phyloP scores from a whole-genome alignment of 2,888 invertebrate genomes.

The Calliphora vomitoria region DNA sequence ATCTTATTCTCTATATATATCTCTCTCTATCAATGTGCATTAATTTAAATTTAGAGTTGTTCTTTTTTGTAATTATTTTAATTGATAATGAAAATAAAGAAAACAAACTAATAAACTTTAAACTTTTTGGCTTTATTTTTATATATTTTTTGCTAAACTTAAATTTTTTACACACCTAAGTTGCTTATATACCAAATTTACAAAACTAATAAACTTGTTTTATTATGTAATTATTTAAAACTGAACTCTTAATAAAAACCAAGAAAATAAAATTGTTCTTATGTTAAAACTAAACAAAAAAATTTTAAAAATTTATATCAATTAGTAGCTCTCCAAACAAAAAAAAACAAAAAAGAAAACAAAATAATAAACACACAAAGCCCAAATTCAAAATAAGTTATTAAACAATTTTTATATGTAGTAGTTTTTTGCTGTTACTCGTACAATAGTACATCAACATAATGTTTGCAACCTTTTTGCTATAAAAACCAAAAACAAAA shows the following conservation, averaged over 20 bases:
- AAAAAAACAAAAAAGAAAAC: background rate
- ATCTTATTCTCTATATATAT: conserved; percentile 16
- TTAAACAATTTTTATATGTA: conserved; percentile 43
- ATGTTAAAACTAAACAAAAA: conserved; percentile 42
- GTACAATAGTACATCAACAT: conserved; percentile 69
- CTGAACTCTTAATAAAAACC: conserved; percentile 15
- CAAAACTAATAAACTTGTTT: conserved; percentile 26
- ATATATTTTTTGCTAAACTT: conserved; percentile 34
- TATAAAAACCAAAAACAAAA: conserved; percentile 38
- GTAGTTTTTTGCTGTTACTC: conserved; percentile 70
- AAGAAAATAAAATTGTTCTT: conserved; percentile 46
- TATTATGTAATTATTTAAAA: conserved; percentile 29
- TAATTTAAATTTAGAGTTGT: conserved; percentile 81
- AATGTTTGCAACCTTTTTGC: conserved; percentile 65
- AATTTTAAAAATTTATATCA: conserved; percentile 4
- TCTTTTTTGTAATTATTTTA: conserved; percentile 59
- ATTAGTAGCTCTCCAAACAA: conserved; percentile 43
- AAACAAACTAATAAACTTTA: conserved; percentile 38
- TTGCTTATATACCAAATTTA: conserved; percentile 69
- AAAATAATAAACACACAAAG: conserved; percentile 30
- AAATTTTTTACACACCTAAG: conserved; percentile 35
- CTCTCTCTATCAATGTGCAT: conserved; percentile 79
- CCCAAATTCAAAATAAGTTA: conserved; percentile 49
- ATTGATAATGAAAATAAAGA: conserved; percentile 52
- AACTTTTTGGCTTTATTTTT: conserved; percentile 40